These are phyloP conservation scores for Toxotes lorentzi DNA, from an alignment of 2,797 vertebrate genomes.

Conservation along the genomic window DNA sequence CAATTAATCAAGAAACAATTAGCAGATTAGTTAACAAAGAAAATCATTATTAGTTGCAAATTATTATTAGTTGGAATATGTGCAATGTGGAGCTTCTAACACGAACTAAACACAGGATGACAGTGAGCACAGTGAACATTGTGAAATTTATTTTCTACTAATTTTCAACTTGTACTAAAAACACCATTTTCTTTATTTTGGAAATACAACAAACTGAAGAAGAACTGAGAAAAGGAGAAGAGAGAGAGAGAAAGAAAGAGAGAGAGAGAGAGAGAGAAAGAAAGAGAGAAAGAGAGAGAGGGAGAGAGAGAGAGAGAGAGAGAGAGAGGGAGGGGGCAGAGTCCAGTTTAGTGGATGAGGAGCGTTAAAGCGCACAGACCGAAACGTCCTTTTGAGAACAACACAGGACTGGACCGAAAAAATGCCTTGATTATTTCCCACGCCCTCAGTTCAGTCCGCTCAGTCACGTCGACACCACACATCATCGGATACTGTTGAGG, in stretches of 20 bases:
- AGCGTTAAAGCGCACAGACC: constrained; percentile 19
- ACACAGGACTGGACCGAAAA: neutral
- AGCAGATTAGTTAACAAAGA: neutral
- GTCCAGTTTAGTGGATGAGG: neutral
- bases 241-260: neutral
- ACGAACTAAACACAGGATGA: no score
- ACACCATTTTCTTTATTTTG: no score
- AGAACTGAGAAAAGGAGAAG: no score
- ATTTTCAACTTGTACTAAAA: no score
- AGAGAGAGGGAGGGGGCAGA: neutral
- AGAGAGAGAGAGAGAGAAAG: neutral
- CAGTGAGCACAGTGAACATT: no score
- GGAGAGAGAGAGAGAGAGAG: neutral
- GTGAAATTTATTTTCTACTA: no score
- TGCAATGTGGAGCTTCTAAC: no score
- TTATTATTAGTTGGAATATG: no score
- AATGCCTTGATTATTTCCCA: neutral
- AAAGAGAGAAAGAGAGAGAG: neutral
- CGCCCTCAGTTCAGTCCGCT: neutral
- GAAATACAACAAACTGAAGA: no score
- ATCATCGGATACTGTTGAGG: neutral
- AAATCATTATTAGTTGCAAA: no score
- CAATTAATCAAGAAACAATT: neutral
- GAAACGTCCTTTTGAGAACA: constrained; percentile 29
- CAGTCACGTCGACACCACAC: neutral